A percentile compares a stretch with the other conserved stretches of the same genome.
phyloP scores from a whole-genome alignment of 2,888 invertebrate genomes.

The Tanytarsus gracilentus region DNA sequence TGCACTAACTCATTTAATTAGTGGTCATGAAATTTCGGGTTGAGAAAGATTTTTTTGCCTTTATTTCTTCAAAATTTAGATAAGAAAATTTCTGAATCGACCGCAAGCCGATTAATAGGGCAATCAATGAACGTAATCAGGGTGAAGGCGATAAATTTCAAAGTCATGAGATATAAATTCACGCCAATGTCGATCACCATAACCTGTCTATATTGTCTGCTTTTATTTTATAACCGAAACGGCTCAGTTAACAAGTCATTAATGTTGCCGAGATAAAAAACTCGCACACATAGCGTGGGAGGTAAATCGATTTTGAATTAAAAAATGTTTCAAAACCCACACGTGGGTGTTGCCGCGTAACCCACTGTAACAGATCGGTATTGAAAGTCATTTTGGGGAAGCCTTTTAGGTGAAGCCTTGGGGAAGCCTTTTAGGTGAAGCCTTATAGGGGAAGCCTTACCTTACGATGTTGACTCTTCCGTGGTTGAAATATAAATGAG shows the following conservation, averaged over 20 bases:
- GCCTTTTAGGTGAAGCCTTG: too few species aligned
- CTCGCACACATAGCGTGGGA: too few species aligned
- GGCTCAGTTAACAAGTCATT: constrained; percentile 27
- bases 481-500: too few species aligned
- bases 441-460: too few species aligned
- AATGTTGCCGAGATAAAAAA: background rate
- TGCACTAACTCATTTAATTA: too few species aligned
- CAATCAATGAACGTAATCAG: background rate
- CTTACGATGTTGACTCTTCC: too few species aligned
- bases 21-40: too few species aligned
- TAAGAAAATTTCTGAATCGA: background rate
- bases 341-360: too few species aligned
- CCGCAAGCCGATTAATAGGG: background rate
- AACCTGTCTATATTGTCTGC: background rate
- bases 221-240: constrained; percentile 25
- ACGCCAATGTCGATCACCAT: constrained; percentile 5
- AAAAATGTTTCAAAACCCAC: too few species aligned
- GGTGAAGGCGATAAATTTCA: constrained; percentile 19
- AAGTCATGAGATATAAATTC: constrained; percentile 27
- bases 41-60: background rate
- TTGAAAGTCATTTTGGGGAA: too few species aligned
- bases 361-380: too few species aligned
- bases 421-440: too few species aligned
- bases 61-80: background rate
- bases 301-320: constrained; percentile 20